phyloP scores from a whole-genome alignment of 1,140 invertebrate genomes.

The Drosophila parabipectinata region DNA sequence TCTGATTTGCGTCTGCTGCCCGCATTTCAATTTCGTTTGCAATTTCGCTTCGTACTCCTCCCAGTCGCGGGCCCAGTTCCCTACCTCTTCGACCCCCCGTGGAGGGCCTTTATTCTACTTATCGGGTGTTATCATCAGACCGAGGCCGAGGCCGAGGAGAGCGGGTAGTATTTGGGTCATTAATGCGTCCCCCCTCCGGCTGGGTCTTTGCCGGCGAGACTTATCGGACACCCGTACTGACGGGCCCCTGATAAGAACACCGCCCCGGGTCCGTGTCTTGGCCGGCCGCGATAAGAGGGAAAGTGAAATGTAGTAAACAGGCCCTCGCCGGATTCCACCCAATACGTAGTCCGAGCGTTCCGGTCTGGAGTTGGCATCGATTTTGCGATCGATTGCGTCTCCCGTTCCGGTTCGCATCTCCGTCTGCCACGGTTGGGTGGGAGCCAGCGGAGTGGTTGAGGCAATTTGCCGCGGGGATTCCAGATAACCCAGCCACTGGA shows the following conservation, averaged over 20 bases:
- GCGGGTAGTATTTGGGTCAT: conserved; percentile 45
- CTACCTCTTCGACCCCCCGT: not conserved
- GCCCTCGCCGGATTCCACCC: not conserved
- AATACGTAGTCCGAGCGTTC: not conserved
- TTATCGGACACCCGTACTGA: conserved; percentile 39
- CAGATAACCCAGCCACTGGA: conserved; percentile 12
- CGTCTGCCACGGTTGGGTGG: conserved; percentile 12
- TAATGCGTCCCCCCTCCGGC: conserved; percentile 14
- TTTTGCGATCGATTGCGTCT: not conserved
- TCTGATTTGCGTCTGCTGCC: conserved; percentile 36
- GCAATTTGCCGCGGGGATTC: not conserved
- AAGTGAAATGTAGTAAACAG: conserved; percentile 42
- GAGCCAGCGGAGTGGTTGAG: not conserved
- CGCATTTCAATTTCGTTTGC: too few species aligned
- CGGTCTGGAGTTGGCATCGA: not conserved
- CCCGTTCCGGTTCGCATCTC: conserved; percentile 7
- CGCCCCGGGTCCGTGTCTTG: conserved; percentile 2
- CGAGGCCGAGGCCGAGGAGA: too few species aligned
- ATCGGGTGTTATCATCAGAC: not conserved
- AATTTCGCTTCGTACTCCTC: not conserved
- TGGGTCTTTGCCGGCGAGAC: not conserved
- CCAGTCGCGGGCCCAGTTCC: not conserved
- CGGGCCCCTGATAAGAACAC: conserved; percentile 39
- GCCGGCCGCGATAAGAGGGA: conserved; percentile 32
- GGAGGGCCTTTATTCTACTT: not conserved